Evolutionary conservation across 2,797 vertebrate species (phyloP).

Genomic region (Sebastes diploproa): DNA sequence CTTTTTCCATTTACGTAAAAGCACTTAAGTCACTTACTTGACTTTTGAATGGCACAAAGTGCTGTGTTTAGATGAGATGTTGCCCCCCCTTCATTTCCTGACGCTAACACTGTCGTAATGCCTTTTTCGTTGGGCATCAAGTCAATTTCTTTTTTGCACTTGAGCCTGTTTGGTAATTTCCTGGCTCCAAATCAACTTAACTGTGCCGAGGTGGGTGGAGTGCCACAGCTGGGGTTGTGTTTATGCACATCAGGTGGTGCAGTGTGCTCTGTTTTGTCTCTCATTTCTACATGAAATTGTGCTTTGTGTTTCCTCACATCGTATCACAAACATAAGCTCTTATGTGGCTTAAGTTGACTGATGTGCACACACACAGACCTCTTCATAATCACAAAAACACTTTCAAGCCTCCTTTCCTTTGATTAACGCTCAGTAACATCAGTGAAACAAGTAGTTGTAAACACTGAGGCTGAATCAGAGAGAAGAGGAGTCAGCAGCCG

Average conservation of each 20-base stretch:
- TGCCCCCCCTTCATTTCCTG: background rate
- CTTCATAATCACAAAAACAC: background rate
- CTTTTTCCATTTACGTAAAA: conserved; percentile 7
- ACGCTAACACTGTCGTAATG: background rate
- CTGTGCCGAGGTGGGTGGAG: conserved; percentile 4
- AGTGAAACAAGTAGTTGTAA: background rate
- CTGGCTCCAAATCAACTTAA: conserved; percentile 1
- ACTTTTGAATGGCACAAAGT: background rate
- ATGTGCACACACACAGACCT: background rate
- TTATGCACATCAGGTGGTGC: background rate
- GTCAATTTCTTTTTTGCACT: background rate
- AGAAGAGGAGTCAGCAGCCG: conserved; percentile 33
- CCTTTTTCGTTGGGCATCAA: background rate
- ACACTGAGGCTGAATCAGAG: conserved; percentile 5
- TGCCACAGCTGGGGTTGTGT: background rate
- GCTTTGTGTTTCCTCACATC: background rate
- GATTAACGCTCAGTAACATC: background rate
- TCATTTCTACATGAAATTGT: background rate
- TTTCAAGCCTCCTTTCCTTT: background rate
- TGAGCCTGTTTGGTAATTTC: conserved; percentile 22
- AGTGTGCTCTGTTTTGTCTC: background rate
- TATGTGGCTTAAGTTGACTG: background rate
- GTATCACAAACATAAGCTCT: background rate
- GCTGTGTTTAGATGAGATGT: background rate
- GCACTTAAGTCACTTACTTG: background rate